These are phyloP conservation scores for Sphenopsis melanotis DNA, from an alignment of 2,797 vertebrate genomes.

Conservation along the genomic window DNA sequence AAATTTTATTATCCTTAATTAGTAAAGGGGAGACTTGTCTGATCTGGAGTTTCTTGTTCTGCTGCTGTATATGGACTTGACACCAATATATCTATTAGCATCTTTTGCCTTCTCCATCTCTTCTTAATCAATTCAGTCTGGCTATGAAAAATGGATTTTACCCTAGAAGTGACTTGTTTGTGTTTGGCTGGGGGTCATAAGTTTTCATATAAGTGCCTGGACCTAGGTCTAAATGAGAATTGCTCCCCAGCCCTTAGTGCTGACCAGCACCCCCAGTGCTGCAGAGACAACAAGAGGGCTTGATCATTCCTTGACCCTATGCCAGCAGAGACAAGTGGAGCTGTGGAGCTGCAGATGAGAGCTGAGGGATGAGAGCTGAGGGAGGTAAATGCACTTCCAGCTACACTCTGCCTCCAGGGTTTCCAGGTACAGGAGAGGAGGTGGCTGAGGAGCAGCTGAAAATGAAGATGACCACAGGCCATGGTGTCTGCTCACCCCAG, in stretches of 20 bases:
- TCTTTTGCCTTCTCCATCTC: neutral
- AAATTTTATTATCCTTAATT: neutral
- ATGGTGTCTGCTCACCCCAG: neutral
- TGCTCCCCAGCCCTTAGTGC: neutral
- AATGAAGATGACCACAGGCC: neutral
- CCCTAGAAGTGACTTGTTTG: neutral
- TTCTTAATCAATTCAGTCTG: neutral
- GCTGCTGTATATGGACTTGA: neutral
- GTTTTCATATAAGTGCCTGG: neutral
- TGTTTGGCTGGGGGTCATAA: neutral
- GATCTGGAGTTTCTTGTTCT: neutral
- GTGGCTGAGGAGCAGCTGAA: neutral
- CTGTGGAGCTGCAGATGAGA: neutral
- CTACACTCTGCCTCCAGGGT: neutral
- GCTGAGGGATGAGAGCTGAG: neutral
- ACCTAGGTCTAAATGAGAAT: neutral
- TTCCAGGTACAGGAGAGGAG: neutral
- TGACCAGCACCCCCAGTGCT: neutral
- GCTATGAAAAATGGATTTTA: neutral
- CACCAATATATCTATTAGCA: neutral
- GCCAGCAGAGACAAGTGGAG: neutral
- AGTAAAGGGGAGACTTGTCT: neutral
- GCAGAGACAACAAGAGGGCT: neutral
- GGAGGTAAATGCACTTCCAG: neutral
- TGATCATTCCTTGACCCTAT: neutral